These are phyloP conservation scores for Epizoanthus illoricatus DNA, from an alignment of 92 coral and sea anemone genomes.

Conservation along the genomic window DNA sequence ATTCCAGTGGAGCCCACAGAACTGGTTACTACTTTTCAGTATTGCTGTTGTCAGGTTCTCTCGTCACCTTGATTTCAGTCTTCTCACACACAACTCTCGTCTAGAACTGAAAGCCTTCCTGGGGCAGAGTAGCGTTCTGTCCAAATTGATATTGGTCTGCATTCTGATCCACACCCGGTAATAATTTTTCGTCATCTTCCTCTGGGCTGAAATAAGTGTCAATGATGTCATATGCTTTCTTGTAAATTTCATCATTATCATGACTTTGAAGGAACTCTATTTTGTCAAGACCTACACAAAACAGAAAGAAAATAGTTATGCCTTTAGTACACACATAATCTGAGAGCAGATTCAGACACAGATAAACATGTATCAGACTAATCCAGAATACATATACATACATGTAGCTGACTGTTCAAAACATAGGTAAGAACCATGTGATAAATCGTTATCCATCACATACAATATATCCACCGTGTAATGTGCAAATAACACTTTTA, in stretches of 20 bases:
- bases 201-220: slow-evolving; percentile 93
- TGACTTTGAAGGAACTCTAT: slow-evolving; percentile 98
- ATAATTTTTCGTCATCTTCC: slow-evolving; percentile 90
- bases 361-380: no score
- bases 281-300: slow-evolving; percentile 83
- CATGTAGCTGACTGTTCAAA: no score
- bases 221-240: slow-evolving; percentile 92
- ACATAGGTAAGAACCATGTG: no score
- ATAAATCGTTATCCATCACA: no score
- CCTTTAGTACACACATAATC: not conserved
- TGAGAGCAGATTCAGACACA: no score
- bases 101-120: slow-evolving; percentile 89
- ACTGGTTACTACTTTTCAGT: not conserved
- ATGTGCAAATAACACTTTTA: no score
- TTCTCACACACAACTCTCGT: not conserved
- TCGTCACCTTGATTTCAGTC: not conserved
- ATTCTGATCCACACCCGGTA: slow-evolving; percentile 73
- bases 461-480: no score
- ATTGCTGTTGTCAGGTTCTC: no score
- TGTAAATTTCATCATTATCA: slow-evolving; percentile 96
- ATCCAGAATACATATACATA: no score
- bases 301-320: not conserved
- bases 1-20: not conserved
- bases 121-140: slow-evolving; percentile 75
- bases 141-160: slow-evolving; percentile 90